Percentiles rank a stretch among this genome's conserved stretches.
phyloP scores from a whole-genome alignment of 2,888 invertebrate genomes.

The Idaea straminata region DNA sequence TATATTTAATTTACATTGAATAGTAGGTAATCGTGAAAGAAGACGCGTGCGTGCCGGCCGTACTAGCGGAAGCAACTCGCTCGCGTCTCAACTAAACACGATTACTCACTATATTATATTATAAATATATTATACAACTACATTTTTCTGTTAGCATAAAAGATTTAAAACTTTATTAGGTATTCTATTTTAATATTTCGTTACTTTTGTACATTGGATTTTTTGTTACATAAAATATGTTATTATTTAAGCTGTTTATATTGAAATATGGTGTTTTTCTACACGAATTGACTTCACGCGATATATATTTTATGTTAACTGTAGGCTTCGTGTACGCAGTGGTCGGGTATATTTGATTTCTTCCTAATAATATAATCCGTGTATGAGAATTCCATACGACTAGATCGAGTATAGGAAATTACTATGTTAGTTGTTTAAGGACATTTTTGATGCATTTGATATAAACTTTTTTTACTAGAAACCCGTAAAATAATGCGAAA shows the following conservation, averaged over 20 bases:
- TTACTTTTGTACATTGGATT: slow-evolving; percentile 77
- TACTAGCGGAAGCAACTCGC: too few relatives aligned
- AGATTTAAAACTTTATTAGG: slow-evolving; percentile 60
- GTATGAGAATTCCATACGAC: slow-evolving; percentile 68
- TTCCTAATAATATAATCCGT: slow-evolving; percentile 64
- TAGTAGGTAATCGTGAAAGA: slow-evolving; percentile 37
- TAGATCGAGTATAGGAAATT: slow-evolving; percentile 69
- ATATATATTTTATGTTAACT: slow-evolving; percentile 64
- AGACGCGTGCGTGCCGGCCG: background rate
- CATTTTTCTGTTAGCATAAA: slow-evolving; percentile 67
- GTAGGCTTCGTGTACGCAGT: slow-evolving; percentile 73
- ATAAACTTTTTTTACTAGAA: slow-evolving; percentile 80
- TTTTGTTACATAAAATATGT: slow-evolving; percentile 75
- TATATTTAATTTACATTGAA: slow-evolving; percentile 59
- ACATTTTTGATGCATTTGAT: slow-evolving; percentile 81
- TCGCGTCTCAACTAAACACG: background rate
- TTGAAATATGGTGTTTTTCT: slow-evolving; percentile 71
- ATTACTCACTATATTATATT: background rate
- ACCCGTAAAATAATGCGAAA: slow-evolving; percentile 69
- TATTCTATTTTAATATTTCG: slow-evolving; percentile 72
- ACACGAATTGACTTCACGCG: slow-evolving; percentile 68
- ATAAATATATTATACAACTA: slow-evolving; percentile 40
- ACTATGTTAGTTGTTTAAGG: slow-evolving; percentile 79
- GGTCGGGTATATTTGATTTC: slow-evolving; percentile 72
- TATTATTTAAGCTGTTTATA: slow-evolving; percentile 78